phyloP scores from a whole-genome alignment of 2,888 invertebrate genomes.

The Agrilus mali region DNA sequence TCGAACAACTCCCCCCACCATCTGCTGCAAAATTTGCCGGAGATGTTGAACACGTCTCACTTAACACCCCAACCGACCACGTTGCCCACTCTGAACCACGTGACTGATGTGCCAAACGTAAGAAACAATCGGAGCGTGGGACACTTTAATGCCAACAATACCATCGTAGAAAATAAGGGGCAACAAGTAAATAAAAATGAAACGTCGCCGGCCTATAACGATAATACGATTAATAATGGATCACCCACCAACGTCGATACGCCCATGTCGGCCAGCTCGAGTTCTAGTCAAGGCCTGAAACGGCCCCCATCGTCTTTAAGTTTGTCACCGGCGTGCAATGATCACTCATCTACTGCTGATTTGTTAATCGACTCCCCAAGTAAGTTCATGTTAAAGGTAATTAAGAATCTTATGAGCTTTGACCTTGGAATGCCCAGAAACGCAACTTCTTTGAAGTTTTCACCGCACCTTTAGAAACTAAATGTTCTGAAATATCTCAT shows the following conservation, averaged over 20 bases:
- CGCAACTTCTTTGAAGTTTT: too few species aligned
- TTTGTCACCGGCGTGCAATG: constrained; percentile 45
- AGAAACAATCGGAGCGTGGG: constrained; percentile 15
- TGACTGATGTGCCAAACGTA: background rate
- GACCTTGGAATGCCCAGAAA: too few species aligned
- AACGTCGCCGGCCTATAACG: constrained; percentile 2
- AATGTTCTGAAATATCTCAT: too few species aligned
- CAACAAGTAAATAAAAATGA: too few species aligned
- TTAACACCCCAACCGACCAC: constrained; percentile 13
- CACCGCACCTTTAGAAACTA: too few species aligned
- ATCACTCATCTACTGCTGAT: constrained; percentile 48
- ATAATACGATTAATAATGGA: constrained; percentile 21
- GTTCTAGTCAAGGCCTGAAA: constrained; percentile 38
- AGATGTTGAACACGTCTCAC: constrained; percentile 36
- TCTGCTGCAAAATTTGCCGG: constrained; percentile 60
- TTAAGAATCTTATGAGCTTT: too few species aligned
- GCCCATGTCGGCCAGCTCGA: constrained; percentile 62
- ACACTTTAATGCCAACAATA: constrained; percentile 12
- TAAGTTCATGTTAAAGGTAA: constrained; percentile 39
- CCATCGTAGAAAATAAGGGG: background rate
- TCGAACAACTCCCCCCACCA: constrained; percentile 63
- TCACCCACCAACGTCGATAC: constrained; percentile 70
- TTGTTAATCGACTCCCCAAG: constrained; percentile 74
- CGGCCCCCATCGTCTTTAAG: constrained; percentile 49
- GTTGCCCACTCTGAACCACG: too few species aligned